Evolutionary conservation across 2,113 vertebrate species (phyloP).

Genomic region (Microtus pennsylvanicus): DNA sequence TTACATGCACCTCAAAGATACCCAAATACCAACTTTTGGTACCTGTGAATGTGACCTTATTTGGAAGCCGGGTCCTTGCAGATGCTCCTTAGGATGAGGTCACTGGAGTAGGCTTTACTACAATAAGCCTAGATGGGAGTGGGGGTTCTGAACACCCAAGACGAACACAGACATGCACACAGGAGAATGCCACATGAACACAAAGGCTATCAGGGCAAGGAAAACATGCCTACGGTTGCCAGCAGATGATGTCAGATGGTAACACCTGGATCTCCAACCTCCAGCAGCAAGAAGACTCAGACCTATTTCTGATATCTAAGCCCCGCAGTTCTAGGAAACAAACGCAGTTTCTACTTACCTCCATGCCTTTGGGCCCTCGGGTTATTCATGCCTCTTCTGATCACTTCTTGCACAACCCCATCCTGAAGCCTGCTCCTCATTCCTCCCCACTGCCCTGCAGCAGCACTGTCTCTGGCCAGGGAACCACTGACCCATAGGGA

Average conservation of each 20-base stretch:
- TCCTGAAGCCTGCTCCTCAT: not conserved
- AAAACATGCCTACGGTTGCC: not conserved
- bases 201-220: not conserved
- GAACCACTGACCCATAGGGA: not conserved
- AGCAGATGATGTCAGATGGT: not conserved
- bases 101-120: not conserved
- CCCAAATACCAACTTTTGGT: not conserved
- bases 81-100: conserved; percentile 3
- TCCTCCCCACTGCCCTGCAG: not conserved
- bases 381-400: not conserved
- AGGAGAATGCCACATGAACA: not conserved
- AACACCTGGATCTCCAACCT: not conserved
- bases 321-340: not conserved
- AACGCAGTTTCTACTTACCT: not conserved
- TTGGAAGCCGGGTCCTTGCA: not conserved
- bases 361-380: not conserved
- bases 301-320: not conserved
- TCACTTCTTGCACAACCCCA: not conserved
- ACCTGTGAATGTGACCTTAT: not conserved
- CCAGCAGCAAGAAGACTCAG: not conserved
- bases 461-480: not conserved
- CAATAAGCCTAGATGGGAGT: not conserved
- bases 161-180: not conserved
- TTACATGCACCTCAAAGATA: not conserved
- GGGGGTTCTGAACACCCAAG: not conserved